Evolutionary conservation across 2,113 vertebrate genomes (phyloP), one percentile per base, ranked within the genome.

Genomic region (Leptobrachium leishanense): DNA sequence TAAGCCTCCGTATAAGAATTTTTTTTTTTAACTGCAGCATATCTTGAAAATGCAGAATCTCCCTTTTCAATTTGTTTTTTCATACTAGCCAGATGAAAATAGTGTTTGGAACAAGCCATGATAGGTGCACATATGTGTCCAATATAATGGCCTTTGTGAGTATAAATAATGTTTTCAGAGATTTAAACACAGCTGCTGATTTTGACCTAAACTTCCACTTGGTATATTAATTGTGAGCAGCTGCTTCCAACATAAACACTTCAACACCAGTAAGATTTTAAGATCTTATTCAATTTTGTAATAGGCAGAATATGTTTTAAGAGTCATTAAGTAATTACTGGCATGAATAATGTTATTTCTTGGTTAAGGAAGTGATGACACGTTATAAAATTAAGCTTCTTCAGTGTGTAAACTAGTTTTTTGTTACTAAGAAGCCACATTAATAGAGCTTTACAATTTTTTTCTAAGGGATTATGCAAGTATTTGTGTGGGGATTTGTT

Each of bases 141-240:
- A 80, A 73, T 80, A 80, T 80, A 80, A 59, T 68, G 13, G 77
- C 39, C 63, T 80, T 73, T 67, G 73, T 73, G 43, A 73, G 71
- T 43, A 62, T 80, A 80, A 80, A 74, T 80, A 80, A 73, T 68
- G 63, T 57, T 68, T 74, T 43, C 54, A 10, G 6, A 68, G 42
- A 72, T 67, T 81, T 81, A 74, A 81, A 68, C 78, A 81, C 78
- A 81, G 78, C 78, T 81, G 78, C 78, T 72, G 41, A 20, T 72
- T 42, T 44, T 81, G 64, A 68, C 78, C 78, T 59, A 74, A 74
- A 59, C 44, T 81, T 81, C 64, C 68, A 39, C 72, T 62, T 62
- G 41, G 39, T 74, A 65, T 66, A 74, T 74, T 81, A 68, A 81
- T 74, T 74, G 63, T 68, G 64, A 81, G 59, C 78, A 81, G 78